Evolutionary conservation across 2,888 invertebrate genomes (phyloP).

Genomic region (Calameuta idolon): DNA sequence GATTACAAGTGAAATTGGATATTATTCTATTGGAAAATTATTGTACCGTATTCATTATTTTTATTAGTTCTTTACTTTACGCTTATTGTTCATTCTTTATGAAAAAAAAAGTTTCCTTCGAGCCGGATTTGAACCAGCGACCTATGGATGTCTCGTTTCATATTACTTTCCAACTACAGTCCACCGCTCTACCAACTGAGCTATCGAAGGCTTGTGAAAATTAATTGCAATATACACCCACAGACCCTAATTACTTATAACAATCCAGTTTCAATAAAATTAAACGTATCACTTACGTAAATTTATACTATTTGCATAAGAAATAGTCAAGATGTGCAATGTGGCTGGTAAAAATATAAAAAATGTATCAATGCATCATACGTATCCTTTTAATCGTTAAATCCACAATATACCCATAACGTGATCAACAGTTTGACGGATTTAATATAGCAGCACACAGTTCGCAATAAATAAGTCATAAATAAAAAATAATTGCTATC

Average conservation of each 20-base stretch:
- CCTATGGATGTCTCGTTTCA: conserved; percentile 54
- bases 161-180: conserved; percentile 59
- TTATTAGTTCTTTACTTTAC: not conserved
- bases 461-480: not conserved
- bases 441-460: not conserved
- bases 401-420: not conserved
- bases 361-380: not conserved
- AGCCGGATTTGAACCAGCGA: conserved; percentile 65
- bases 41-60: not conserved
- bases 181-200: conserved; percentile 68
- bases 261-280: not conserved
- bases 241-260: not conserved
- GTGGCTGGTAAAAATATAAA: not conserved
- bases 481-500: too few species aligned
- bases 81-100: not conserved
- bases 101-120: conserved; percentile 26
- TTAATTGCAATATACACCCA: not conserved
- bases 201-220: conserved; percentile 60
- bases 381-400: not conserved
- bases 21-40: not conserved
- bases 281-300: not conserved
- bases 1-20: not conserved
- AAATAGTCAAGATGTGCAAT: not conserved
- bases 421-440: not conserved
- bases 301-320: not conserved